Percentiles rank a stretch among this genome's conserved stretches.
These are phyloP conservation scores for Smittia aterrima DNA, from an alignment of 2,888 invertebrate species.

Conservation along the genomic window DNA sequence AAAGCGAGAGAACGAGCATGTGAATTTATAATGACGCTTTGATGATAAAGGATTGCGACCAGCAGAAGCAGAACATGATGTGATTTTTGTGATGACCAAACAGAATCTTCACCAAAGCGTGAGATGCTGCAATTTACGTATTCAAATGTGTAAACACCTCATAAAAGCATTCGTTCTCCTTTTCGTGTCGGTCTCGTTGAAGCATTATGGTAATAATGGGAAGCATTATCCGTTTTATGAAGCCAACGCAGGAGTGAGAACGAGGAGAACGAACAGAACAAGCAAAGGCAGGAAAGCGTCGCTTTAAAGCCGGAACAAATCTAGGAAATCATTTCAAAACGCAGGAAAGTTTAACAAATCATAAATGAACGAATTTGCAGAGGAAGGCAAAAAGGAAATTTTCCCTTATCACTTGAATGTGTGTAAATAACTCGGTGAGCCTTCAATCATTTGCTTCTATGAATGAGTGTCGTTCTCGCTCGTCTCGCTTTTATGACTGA, in stretches of 20 bases:
- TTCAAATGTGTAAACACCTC: conserved; percentile 27
- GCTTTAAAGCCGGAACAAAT: conserved; percentile 40
- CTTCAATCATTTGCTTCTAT: conserved; percentile 3
- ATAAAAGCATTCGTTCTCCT: neutral
- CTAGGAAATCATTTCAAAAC: conserved; percentile 35
- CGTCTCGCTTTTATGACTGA: neutral
- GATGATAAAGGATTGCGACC: neutral
- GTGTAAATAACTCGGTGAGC: neutral
- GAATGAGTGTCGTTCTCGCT: neutral
- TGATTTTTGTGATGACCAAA: conserved; percentile 28
- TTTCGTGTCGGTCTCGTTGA: neutral
- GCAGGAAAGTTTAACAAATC: conserved; percentile 19
- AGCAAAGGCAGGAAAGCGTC: conserved; percentile 21
- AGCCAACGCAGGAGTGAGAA: neutral
- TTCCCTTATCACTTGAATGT: neutral
- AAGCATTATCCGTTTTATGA: conserved; percentile 9
- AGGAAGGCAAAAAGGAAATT: conserved; percentile 3
- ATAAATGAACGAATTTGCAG: neutral
- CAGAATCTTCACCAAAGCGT: conserved; percentile 2
- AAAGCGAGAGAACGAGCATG: neutral
- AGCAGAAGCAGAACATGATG: neutral
- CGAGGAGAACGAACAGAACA: neutral
- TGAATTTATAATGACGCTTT: conserved; percentile 25
- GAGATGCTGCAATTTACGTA: conserved; percentile 9
- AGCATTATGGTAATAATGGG: conserved; percentile 12